Evolutionary conservation across 2,888 invertebrate species (phyloP).

Genomic region (Cyaniris semiargus): DNA sequence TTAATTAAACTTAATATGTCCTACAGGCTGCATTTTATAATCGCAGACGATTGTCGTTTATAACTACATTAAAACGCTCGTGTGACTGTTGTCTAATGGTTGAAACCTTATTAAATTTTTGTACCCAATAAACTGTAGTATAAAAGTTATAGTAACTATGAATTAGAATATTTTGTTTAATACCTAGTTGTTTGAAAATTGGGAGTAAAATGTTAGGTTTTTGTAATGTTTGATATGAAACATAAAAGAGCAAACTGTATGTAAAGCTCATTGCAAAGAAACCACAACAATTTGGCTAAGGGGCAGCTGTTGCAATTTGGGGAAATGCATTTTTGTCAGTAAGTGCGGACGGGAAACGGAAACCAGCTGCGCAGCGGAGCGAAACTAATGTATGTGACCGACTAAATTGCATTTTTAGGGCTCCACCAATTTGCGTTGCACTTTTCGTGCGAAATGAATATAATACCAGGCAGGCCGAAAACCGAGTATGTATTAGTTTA

Average conservation of each 20-base stretch:
- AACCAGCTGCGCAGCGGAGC: slow-evolving; percentile 72
- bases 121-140: not conserved
- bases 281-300: slow-evolving; percentile 53
- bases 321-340: slow-evolving; percentile 65
- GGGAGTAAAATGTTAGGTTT: not conserved
- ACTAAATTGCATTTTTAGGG: slow-evolving; percentile 77
- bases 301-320: slow-evolving; percentile 64
- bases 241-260: slow-evolving; percentile 30
- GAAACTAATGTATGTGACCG: slow-evolving; percentile 67
- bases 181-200: not conserved
- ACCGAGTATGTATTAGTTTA: slow-evolving; percentile 30
- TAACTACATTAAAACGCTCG: not conserved
- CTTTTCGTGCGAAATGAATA: slow-evolving; percentile 38
- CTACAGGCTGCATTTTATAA: not conserved
- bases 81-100: not conserved
- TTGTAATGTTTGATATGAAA: not conserved
- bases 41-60: not conserved
- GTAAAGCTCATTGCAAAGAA: slow-evolving; percentile 50
- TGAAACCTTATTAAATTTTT: not conserved
- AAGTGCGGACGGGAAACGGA: slow-evolving; percentile 66
- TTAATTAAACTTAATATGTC: slow-evolving; percentile 1
- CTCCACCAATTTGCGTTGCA: slow-evolving; percentile 61
- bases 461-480: slow-evolving; percentile 35
- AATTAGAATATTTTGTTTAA: not conserved
- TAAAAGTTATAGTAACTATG: not conserved